Base-by-base conservation (phyloP, 2,888 invertebrate genomes). In the Ennomos erosarius region DNA sequence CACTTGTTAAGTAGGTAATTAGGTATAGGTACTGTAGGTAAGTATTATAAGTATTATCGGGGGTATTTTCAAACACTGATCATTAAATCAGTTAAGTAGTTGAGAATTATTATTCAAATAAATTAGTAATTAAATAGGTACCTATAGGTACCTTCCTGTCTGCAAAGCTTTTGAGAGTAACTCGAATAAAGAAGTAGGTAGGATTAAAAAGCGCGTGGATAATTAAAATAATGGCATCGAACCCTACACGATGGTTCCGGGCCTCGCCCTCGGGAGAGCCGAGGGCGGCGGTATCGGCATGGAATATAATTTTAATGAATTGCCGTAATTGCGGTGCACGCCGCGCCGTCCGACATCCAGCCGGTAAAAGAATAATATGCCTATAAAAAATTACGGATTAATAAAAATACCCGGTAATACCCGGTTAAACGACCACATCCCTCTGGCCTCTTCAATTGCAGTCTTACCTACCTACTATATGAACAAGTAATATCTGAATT, bases 271-370 rank as follows among this genome's bases (percentile, higher is more conserved):
- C 38, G 34, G 49, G 53, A 44, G 47, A 34, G 11, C 50, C 39
- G 53, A 26, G 52, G 56, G 26, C 26, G 26, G 26, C 26, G 49
- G 44, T 34, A 35, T 38, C 35, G 26, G 39, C 36, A 39, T 36
- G 12, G 6, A 45, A 59, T 59, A 43, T 64, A 49, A 53, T 56
- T 63, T 63, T 58, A 65, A 67, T 67, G 51, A 65, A 63, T 64
- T 62, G 52, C 45, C 55, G 44, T 64, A 65, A 68, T 65, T 64
- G 59, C 48, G 52, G 64, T 26, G 46, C 33, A 36, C 16, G 36
- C 26, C 11, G 43, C 12, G 33, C 13, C 8, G 10, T 26, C 38
- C 36, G 43, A n/a, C 12, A 6, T 26, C 26, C 26, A 6, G 26
- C 26, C 26, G 48, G 35, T 35, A 12, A 26, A 47, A 10, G 26